Evolutionary conservation across 2,888 invertebrate genomes (phyloP).

Genomic region (Drosophila peninsularis): DNA sequence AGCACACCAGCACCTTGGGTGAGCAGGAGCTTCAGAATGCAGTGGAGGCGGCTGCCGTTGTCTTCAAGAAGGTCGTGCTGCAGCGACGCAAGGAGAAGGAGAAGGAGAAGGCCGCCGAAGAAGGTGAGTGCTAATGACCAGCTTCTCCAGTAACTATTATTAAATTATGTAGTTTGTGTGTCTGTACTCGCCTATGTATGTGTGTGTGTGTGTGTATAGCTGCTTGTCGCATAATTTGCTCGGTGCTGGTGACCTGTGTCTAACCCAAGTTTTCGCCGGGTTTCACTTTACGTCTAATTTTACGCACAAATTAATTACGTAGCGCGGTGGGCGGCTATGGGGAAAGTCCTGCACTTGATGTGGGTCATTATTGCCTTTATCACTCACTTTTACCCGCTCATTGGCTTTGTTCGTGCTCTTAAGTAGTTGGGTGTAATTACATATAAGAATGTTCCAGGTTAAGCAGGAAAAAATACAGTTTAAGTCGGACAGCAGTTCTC

Average conservation of each 20-base stretch:
- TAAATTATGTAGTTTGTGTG: conserved; percentile 15
- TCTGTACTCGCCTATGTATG: conserved; percentile 4
- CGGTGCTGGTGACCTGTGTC: conserved; percentile 55
- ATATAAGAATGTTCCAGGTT: background rate
- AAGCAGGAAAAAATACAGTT: background rate
- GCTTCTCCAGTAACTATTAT: conserved; percentile 14
- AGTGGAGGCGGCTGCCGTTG: conserved; percentile 84
- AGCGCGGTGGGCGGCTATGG: conserved; percentile 12
- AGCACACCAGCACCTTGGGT: conserved; percentile 83
- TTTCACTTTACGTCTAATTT: conserved; percentile 64
- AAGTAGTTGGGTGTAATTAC: conserved; percentile 26
- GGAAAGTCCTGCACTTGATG: conserved; percentile 24
- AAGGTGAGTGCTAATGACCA: conserved; percentile 79
- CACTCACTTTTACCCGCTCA: conserved; percentile 23
- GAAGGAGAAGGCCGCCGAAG: conserved; percentile 81
- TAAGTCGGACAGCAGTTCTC: background rate
- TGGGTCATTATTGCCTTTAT: conserved; percentile 50
- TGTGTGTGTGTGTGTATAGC: conserved; percentile 18
- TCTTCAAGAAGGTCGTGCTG: conserved; percentile 84
- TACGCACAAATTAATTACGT: conserved; percentile 63
- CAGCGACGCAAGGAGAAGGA: conserved; percentile 82
- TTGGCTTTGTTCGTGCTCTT: conserved; percentile 17
- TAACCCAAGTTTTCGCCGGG: conserved; percentile 51
- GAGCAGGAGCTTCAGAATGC: conserved; percentile 85
- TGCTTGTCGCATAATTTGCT: conserved; percentile 49